Evolutionary conservation across 2,113 vertebrate genomes (phyloP).

Genomic region (Psittacus erithacus): DNA sequence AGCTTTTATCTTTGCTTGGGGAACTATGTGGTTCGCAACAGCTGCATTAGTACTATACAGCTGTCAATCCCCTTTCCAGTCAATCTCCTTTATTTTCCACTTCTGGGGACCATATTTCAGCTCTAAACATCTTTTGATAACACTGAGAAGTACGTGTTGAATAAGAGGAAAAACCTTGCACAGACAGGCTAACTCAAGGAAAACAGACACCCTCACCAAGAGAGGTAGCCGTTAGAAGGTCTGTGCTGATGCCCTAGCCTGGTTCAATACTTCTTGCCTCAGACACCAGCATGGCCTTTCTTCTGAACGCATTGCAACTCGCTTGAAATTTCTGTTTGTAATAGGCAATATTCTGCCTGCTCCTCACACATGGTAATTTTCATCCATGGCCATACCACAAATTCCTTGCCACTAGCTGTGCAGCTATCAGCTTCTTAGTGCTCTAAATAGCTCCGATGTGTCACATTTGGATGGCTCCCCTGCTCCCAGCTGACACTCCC

Average conservation of each 20-base stretch:
- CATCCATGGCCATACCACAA: not conserved
- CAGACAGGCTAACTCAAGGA: not conserved
- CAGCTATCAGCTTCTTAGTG: not conserved
- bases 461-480: not conserved
- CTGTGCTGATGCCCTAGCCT: not conserved
- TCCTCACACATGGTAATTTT: not conserved
- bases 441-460: conserved; percentile 2
- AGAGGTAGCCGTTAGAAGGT: not conserved
- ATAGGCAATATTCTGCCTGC: not conserved
- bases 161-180: not conserved
- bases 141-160: not conserved
- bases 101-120: not conserved
- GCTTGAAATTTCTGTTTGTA: not conserved
- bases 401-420: not conserved
- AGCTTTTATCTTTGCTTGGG: not conserved
- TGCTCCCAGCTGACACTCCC: conserved; percentile 29
- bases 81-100: not conserved
- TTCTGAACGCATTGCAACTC: not conserved
- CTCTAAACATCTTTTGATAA: not conserved
- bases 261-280: not conserved
- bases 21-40: not conserved
- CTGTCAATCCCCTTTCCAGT: not conserved
- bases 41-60: not conserved
- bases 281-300: not conserved
- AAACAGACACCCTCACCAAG: accelerated